phyloP scores from a whole-genome alignment of 2,113 vertebrate genomes.

The Festucalex cinctus region DNA sequence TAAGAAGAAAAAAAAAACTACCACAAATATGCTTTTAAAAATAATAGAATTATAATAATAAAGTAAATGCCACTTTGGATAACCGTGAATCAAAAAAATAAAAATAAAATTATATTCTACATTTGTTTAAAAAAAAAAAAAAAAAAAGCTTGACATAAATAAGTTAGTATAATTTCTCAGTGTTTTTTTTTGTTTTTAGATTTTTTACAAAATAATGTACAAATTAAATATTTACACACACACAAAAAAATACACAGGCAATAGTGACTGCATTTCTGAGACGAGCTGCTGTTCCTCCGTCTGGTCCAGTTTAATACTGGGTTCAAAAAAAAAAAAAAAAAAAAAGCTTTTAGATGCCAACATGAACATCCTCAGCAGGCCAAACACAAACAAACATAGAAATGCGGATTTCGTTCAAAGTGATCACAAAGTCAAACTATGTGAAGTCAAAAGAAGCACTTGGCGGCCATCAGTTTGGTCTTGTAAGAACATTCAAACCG shows the following conservation, averaged over 20 bases:
- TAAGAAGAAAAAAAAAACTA: conserved; percentile 74
- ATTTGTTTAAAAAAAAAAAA: conserved; percentile 56
- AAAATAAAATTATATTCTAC: conserved; percentile 80
- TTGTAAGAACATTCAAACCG: conserved; percentile 60
- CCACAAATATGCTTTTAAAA: conserved; percentile 77
- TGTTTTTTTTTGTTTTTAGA: conserved; percentile 73
- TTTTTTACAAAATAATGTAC: conserved; percentile 96
- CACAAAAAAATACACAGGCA: conserved; percentile 81
- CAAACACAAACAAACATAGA: conserved; percentile 38
- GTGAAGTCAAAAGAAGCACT: conserved; percentile 68
- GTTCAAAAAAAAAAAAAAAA: conserved; percentile 46
- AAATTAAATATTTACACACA: conserved; percentile 85
- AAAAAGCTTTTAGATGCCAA: conserved; percentile 54
- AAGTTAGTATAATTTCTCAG: conserved; percentile 99
- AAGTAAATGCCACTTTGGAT: conserved; percentile 95
- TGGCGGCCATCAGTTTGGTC: conserved; percentile 68
- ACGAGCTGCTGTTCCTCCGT: conserved; percentile 45
- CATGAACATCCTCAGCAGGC: conserved; percentile 64
- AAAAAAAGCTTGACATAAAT: conserved; percentile 91
- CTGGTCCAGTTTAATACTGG: conserved; percentile 54
- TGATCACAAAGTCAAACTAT: conserved; percentile 65
- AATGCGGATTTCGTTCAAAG: conserved; percentile 35
- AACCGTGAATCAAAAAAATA: conserved; percentile 81
- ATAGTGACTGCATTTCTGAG: conserved; percentile 68
- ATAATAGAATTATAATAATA: conserved; percentile 83